phyloP scores from a whole-genome alignment of 2,888 invertebrate genomes.

The Disparrhopalites patrizii region DNA sequence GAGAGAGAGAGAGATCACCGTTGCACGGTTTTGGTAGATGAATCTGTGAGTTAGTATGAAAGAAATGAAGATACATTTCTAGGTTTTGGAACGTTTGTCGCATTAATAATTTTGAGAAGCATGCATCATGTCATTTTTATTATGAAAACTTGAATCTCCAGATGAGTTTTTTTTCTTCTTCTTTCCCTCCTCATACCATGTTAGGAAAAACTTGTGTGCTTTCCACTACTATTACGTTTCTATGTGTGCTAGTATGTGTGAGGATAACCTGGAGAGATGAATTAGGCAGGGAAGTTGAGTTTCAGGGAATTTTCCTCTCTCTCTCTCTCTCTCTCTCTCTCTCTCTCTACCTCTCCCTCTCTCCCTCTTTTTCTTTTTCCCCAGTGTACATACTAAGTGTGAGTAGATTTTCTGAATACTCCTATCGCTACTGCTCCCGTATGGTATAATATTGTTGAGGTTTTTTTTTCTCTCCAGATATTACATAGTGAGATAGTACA shows the following conservation, averaged over 20 bases:
- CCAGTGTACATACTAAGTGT: too few relatives aligned
- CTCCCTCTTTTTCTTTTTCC: too few relatives aligned
- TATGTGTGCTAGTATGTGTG: too few relatives aligned
- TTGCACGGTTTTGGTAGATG: conserved; percentile 10
- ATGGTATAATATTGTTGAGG: too few relatives aligned
- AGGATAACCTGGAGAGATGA: background rate
- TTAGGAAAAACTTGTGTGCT: background rate
- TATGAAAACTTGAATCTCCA: conserved; percentile 29
- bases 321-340: too few relatives aligned
- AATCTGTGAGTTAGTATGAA: conserved; percentile 18
- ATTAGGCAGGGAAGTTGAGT: conserved; percentile 16
- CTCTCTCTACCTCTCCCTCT: too few relatives aligned
- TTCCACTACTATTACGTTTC: too few relatives aligned
- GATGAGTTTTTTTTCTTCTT: conserved; percentile 24
- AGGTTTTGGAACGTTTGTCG: conserved; percentile 19
- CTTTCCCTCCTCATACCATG: conserved; percentile 2
- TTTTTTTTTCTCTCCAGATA: too few relatives aligned
- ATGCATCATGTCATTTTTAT: conserved; percentile 30
- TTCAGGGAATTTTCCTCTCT: too few relatives aligned
- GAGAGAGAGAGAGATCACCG: conserved; percentile 15
- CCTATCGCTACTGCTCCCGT: too few relatives aligned
- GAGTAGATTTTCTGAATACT: too few relatives aligned
- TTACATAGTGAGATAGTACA: too few relatives aligned
- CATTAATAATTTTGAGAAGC: conserved; percentile 30
- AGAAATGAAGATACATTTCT: conserved; percentile 31